These are phyloP conservation scores for Hippocampus barbouri DNA, from an alignment of 2,113 vertebrate genomes.

Conservation along the genomic window DNA sequence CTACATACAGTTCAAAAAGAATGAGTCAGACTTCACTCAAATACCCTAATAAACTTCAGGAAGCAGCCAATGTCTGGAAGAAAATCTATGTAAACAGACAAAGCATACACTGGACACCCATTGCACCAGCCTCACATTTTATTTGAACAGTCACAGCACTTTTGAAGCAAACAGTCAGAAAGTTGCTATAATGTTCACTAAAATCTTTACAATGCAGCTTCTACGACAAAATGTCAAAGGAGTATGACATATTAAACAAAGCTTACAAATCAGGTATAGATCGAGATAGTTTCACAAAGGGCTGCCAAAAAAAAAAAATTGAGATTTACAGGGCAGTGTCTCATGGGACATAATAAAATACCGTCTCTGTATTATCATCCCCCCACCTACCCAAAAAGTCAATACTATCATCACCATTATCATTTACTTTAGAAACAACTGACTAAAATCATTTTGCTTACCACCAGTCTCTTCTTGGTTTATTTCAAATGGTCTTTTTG, in stretches of 20 bases:
- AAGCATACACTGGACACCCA: constrained; percentile 26
- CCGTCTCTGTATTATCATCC: neutral
- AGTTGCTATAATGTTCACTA: neutral
- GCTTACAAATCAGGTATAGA: neutral
- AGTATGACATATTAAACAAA: neutral
- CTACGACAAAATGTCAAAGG: neutral
- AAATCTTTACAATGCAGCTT: neutral
- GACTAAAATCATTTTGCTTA: constrained; percentile 4
- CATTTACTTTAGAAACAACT: constrained; percentile 6
- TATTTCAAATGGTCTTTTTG: neutral
- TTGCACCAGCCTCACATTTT: constrained; percentile 1
- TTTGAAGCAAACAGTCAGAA: neutral
- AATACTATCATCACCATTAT: constrained; percentile 11
- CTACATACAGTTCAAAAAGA: constrained; percentile 7
- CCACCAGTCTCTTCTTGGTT: neutral
- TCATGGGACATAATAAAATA: neutral
- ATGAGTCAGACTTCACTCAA: neutral
- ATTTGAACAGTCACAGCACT: neutral
- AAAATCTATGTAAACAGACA: constrained; percentile 7
- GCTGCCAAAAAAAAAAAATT: constrained; percentile 1
- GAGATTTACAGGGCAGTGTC: neutral
- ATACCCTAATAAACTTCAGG: neutral
- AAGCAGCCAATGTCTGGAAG: neutral
- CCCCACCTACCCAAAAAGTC: neutral
- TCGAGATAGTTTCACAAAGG: neutral